Conservation (phyloP, 2,888 invertebrate genomes). For the Cremastinae sp. region DNA sequence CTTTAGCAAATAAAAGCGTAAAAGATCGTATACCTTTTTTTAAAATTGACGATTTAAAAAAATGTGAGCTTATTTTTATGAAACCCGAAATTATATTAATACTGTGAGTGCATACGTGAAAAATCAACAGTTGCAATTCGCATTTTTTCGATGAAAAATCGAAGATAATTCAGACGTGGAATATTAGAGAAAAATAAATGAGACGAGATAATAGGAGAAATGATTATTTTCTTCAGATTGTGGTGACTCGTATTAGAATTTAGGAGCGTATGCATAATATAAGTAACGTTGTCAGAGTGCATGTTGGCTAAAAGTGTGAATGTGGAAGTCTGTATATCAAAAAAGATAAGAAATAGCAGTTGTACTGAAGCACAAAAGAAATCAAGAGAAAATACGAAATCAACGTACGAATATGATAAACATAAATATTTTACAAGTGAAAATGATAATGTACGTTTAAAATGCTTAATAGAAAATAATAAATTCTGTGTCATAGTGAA, state of each 20-base stretch:
- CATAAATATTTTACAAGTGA: slow-evolving; percentile 79
- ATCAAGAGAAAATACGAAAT: slow-evolving; percentile 40
- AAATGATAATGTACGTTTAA: slow-evolving; percentile 76
- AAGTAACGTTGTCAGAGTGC: slow-evolving; percentile 64
- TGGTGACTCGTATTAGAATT: slow-evolving; percentile 50
- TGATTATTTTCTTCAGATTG: slow-evolving; percentile 54
- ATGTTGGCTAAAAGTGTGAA: slow-evolving; percentile 67
- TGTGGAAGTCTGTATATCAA: slow-evolving; percentile 72
- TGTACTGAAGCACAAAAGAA: slow-evolving; percentile 60
- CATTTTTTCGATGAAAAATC: slow-evolving; percentile 5
- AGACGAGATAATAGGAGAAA: slow-evolving; percentile 30
- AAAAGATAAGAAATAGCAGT: slow-evolving; percentile 61
- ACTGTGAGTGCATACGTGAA: too few relatives aligned
- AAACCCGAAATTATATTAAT: too few relatives aligned
- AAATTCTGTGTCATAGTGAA: slow-evolving; percentile 76
- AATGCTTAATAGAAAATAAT: slow-evolving; percentile 77
- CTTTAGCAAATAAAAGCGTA: too few relatives aligned
- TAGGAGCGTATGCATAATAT: slow-evolving; percentile 62
- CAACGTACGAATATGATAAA: slow-evolving; percentile 64
- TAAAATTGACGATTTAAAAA: too few relatives aligned
- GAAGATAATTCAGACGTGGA: not conserved
- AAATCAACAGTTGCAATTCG: not conserved
- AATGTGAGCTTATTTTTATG: too few relatives aligned
- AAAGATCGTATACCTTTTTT: too few relatives aligned
- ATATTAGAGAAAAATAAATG: slow-evolving; percentile 3